phyloP scores from a whole-genome alignment of 2,797 vertebrate species.

The Delichon dasypus region DNA sequence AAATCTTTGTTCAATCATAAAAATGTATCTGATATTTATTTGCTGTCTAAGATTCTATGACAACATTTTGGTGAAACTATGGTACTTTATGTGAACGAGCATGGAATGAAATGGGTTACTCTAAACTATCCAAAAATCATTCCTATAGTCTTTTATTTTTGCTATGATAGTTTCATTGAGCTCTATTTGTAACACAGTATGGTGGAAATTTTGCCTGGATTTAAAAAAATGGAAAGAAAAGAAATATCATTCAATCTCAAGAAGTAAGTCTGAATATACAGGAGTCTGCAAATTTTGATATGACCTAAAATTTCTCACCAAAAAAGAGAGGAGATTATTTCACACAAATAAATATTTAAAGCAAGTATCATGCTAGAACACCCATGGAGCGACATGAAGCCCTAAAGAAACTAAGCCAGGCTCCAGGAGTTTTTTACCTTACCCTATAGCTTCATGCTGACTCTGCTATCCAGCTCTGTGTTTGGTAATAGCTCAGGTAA shows the following conservation, averaged over 20 bases:
- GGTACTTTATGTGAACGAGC: neutral
- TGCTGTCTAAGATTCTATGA: neutral
- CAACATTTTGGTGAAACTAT: neutral
- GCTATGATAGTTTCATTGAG: neutral
- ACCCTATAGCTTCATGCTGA: neutral
- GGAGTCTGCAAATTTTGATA: neutral
- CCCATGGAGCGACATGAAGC: neutral
- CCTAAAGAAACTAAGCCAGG: neutral
- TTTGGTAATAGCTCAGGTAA: neutral
- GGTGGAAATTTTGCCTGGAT: neutral
- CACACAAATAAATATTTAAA: neutral
- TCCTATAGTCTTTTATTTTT: neutral
- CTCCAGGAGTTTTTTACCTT: neutral
- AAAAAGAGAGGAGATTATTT: neutral
- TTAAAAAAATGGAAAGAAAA: neutral
- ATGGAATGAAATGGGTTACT: neutral
- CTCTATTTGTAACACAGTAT: neutral
- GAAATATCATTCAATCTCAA: neutral
- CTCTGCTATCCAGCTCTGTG: neutral
- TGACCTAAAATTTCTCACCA: neutral
- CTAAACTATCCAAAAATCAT: neutral
- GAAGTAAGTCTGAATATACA: neutral
- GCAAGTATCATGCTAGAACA: neutral
- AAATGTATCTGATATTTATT: neutral
- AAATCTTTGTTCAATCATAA: neutral